These are phyloP conservation scores for Spondyliosoma cantharus DNA, from an alignment of 2,797 vertebrate genomes.

Conservation along the genomic window DNA sequence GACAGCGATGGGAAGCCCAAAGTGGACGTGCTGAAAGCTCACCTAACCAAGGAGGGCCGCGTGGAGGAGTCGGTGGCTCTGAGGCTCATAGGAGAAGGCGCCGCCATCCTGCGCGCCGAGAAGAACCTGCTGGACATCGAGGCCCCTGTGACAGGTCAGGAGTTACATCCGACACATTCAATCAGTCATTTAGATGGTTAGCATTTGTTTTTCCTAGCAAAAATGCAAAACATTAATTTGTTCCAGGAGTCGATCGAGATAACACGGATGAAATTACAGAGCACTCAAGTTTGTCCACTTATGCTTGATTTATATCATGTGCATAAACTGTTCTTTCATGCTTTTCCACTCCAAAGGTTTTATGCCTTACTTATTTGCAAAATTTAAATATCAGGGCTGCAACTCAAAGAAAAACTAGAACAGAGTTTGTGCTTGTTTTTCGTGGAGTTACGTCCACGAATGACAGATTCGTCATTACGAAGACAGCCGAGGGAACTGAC, in stretches of 20 bases:
- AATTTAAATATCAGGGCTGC: background rate
- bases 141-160: conserved; percentile 95
- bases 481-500: background rate
- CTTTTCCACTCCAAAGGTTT: background rate
- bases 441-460: background rate
- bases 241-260: too few relatives aligned
- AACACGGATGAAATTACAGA: too few relatives aligned
- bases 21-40: conserved; percentile 97
- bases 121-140: conserved; percentile 98
- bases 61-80: conserved; percentile 96
- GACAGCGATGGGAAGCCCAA: conserved; percentile 97
- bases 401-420: background rate
- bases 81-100: conserved; percentile 95
- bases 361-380: background rate
- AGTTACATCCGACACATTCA: background rate
- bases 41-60: conserved; percentile 98
- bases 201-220: background rate
- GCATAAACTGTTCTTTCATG: background rate
- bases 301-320: background rate
- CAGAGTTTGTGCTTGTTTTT: background rate
- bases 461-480: background rate
- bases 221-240: background rate
- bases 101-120: conserved; percentile 93
- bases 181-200: background rate
- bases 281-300: background rate